Evolutionary conservation across 2,113 vertebrate genomes (phyloP), one percentile per base, ranked within the genome.

Genomic region (Aphyosemion australe): DNA sequence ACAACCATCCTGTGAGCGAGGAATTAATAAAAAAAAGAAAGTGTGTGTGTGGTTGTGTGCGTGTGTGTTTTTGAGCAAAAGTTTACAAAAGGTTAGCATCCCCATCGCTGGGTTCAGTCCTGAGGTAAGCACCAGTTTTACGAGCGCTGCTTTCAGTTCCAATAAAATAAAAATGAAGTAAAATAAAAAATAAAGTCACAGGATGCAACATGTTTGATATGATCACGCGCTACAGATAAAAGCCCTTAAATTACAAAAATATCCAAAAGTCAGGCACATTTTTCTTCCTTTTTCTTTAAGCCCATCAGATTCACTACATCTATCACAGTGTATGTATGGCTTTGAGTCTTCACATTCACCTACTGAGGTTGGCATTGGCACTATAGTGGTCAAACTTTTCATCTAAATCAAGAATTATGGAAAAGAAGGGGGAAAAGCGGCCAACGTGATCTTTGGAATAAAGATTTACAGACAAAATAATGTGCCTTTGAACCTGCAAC

Each of bases 341-440:
- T 91, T 92, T 37, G 84, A 84, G 81, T 85, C 88, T 93, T 93
- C 92, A 93, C 92, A 93, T 93, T 93, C 86, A 91, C 91, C 90
- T 87, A 81, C 86, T 92, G 90, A 92, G 92, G 92, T 92, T 92
- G 88, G 80, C 85, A 69, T 85, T 87, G 92, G 90, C 87, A 89
- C 89, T 89, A 88, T 88, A 93, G 91, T 92, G 92, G 91, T 93
- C 88, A 92, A 83, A 75, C 77, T 78, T 79, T 61, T 84, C 67
- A 80, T 86, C 77, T 84, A 61, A 80, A 79, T 85, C 41, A 61
- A 83, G 56, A 78, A 70, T 65, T 69, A 67, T 70, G 48, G 74
- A 55, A 69, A 63, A 54, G 18, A 49, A 65, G 57, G 66, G 45
- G 60, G 59, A 51, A 57, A 6, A 82, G 84, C 71, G 48, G 61